Evolutionary conservation across 2,113 vertebrate genomes (phyloP).

Genomic region (Cyanoderma ruficeps): DNA sequence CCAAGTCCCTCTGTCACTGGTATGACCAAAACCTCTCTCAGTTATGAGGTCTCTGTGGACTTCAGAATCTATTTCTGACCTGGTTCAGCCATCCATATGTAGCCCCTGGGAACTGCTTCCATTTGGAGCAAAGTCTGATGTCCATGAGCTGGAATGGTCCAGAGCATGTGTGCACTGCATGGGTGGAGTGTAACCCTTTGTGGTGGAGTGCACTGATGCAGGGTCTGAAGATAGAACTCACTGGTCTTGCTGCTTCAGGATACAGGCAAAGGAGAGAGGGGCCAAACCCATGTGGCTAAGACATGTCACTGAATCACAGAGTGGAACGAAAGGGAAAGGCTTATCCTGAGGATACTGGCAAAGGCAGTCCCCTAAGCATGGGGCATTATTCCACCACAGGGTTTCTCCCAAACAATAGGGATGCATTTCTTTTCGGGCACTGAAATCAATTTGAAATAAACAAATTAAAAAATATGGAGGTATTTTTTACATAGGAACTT

Average conservation of each 20-base stretch:
- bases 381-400: background rate
- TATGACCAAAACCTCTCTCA: background rate
- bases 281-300: background rate
- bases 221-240: background rate
- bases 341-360: background rate
- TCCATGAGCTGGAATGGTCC: background rate
- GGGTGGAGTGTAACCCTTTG: background rate
- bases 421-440: background rate
- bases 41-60: background rate
- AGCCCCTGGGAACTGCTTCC: background rate
- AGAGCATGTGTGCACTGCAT: background rate
- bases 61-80: background rate
- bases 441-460: background rate
- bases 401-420: background rate
- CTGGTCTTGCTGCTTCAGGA: background rate
- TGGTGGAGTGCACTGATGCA: background rate
- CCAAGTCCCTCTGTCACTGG: background rate
- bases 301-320: background rate
- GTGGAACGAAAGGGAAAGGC: background rate
- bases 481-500: background rate
- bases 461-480: fast-evolving
- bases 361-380: background rate
- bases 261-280: background rate
- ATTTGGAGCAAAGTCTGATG: background rate
- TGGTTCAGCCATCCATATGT: background rate